Conservation (phyloP, 1,140 invertebrate species). For the Cherax destructor region DNA sequence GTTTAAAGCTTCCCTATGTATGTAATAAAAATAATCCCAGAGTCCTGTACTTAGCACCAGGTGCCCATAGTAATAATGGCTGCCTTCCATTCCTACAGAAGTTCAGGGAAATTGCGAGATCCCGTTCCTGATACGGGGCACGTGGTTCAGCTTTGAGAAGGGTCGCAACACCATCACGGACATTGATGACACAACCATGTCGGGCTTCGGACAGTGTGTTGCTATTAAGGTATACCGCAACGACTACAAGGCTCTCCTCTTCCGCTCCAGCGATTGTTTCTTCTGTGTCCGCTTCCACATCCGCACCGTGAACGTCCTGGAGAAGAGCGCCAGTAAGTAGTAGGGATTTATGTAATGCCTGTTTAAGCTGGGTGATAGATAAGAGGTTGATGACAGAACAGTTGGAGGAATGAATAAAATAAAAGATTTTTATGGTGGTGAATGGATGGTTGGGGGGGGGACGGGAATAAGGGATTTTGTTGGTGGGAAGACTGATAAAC, state of each 20-base stretch:
- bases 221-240: constrained; percentile 80
- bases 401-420: background rate
- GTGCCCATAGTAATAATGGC: too few species aligned
- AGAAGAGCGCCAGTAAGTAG: constrained; percentile 88
- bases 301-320: constrained; percentile 91
- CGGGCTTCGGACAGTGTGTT: constrained; percentile 83
- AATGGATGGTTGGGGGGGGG: background rate
- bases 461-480: too few species aligned
- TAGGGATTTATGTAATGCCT: background rate
- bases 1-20: too few species aligned
- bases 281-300: constrained; percentile 90
- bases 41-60: too few species aligned
- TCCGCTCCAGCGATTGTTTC: constrained; percentile 83
- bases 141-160: constrained; percentile 95
- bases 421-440: too few species aligned
- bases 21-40: too few species aligned
- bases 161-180: constrained; percentile 88
- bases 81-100: background rate
- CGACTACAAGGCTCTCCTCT: constrained; percentile 85
- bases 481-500: too few species aligned
- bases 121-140: constrained; percentile 82
- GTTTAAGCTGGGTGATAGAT: background rate
- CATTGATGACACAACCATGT: constrained; percentile 87
- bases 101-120: constrained; percentile 11
- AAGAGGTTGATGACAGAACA: background rate